Conservation (phyloP, 1,140 invertebrate genomes). For the Aphis gossypii region DNA sequence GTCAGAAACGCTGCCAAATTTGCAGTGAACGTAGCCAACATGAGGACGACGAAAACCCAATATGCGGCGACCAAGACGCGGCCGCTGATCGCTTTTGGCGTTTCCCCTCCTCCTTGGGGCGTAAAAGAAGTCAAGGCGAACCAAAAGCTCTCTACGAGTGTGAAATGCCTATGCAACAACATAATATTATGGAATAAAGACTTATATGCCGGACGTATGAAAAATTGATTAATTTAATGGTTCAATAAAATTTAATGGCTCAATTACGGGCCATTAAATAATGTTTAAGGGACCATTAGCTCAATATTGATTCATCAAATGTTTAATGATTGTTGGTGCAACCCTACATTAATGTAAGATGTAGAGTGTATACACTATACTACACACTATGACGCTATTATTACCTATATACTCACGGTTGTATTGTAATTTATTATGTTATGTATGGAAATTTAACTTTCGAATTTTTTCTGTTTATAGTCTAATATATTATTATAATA, state of each 20-base stretch:
- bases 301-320: too few relatives aligned
- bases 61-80: slow-evolving; percentile 87
- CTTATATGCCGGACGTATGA: too few relatives aligned
- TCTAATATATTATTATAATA: background rate
- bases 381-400: background rate
- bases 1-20: slow-evolving; percentile 96
- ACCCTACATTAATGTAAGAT: background rate
- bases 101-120: slow-evolving; percentile 87
- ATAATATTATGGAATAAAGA: background rate
- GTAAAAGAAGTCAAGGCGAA: slow-evolving; percentile 92
- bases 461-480: background rate
- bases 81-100: slow-evolving; percentile 83
- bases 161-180: slow-evolving; percentile 74
- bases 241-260: too few relatives aligned
- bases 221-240: too few relatives aligned
- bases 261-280: too few relatives aligned
- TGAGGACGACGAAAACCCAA: slow-evolving; percentile 91
- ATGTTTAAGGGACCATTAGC: too few relatives aligned
- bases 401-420: too few relatives aligned
- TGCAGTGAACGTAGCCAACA: slow-evolving; percentile 94
- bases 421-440: too few relatives aligned
- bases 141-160: slow-evolving; percentile 91
- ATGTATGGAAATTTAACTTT: too few relatives aligned
- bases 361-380: background rate
- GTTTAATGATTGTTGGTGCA: too few relatives aligned